Evolutionary conservation across 2,113 vertebrate genomes (phyloP).

Genomic region (Hiodon alosoides): DNA sequence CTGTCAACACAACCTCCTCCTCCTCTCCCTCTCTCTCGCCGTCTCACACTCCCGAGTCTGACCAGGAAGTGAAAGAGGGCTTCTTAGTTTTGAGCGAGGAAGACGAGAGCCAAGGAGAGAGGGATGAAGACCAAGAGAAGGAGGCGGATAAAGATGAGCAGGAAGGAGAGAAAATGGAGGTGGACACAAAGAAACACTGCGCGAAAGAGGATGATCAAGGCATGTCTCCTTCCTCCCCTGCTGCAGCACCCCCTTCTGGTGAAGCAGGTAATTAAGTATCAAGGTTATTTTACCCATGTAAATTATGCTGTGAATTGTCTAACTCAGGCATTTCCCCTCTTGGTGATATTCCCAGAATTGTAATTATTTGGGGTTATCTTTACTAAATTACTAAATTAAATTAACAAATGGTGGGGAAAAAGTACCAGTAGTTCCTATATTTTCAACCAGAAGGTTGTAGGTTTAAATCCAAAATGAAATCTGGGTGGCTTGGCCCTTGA

Average conservation of each 20-base stretch:
- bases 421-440: no score
- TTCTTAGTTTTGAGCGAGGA: slow-evolving; percentile 72
- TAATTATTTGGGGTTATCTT: no score
- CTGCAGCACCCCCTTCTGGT: not conserved
- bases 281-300: not conserved
- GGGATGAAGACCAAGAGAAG: slow-evolving; percentile 22
- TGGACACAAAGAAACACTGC: not conserved
- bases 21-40: slow-evolving; percentile 24
- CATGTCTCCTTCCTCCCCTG: not conserved
- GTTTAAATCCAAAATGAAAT: no score
- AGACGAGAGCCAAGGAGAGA: slow-evolving; percentile 17
- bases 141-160: slow-evolving; percentile 4
- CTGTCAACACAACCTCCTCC: slow-evolving; percentile 33
- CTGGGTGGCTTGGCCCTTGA: no score
- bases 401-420: no score
- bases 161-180: slow-evolving; percentile 5
- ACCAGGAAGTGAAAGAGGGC: slow-evolving; percentile 70
- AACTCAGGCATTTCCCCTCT: no score
- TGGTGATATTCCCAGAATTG: no score
- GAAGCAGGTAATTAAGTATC: slow-evolving; percentile 8
- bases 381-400: no score
- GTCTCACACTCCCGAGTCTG: slow-evolving; percentile 31
- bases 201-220: not conserved
- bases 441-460: no score
- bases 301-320: not conserved